These are phyloP conservation scores for Prionailurus viverrinus DNA, from an alignment of 2,113 vertebrate species.

Conservation along the genomic window DNA sequence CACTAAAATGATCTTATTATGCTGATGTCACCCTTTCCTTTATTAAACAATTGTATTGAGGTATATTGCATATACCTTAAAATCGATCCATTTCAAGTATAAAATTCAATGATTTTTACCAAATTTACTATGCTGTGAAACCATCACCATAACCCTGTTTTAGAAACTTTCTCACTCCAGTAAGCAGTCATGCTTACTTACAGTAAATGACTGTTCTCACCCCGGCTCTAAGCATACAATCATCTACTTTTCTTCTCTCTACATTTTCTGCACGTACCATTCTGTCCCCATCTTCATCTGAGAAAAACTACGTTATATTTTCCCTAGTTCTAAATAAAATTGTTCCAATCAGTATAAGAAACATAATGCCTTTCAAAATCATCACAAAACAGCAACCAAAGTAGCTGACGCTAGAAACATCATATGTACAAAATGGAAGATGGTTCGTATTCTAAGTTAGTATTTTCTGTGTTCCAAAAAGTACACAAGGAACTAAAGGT, in stretches of 20 bases:
- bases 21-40: neutral
- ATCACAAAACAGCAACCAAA: neutral
- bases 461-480: neutral
- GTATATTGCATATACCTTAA: neutral
- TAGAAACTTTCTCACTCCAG: neutral
- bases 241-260: neutral
- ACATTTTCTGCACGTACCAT: neutral
- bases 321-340: neutral
- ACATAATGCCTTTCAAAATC: neutral
- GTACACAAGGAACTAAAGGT: neutral
- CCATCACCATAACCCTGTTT: too few species aligned
- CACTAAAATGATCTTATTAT: neutral
- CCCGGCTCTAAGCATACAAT: neutral
- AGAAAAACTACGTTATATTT: neutral
- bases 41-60: neutral
- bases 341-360: neutral
- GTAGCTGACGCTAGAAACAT: neutral
- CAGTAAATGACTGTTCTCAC: accelerated
- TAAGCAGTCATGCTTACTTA: neutral
- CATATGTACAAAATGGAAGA: neutral
- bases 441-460: neutral
- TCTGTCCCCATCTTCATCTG: neutral
- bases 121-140: neutral
- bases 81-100: neutral
- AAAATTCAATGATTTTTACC: neutral